Evolutionary conservation across 2,113 vertebrate species (phyloP), one percentile per base, ranked within the genome.

Genomic region (Leptosomus discolor): DNA sequence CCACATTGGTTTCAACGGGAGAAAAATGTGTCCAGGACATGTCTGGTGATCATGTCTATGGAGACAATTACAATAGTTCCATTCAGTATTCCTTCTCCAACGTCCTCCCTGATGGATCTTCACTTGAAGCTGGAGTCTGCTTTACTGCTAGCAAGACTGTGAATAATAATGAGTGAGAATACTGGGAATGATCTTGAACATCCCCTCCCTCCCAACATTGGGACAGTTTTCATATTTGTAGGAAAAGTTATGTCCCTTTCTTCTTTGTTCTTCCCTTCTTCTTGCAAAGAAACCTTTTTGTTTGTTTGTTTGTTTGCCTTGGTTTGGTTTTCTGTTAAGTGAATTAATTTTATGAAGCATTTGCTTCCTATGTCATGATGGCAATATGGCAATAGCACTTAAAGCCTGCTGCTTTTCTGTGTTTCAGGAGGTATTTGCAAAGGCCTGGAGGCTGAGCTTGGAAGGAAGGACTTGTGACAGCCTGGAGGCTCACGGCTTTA

Each of bases 101-200:
- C 0, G 0, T 75, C 32, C 37, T 21, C 48, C 37, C 30, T 41
- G 17, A n/a, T 61, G 27, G 23, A 12, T 63, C 51, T 81, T 81
- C 50, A 32, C 15, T 41, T 54, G 41, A 45, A 87, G 8, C 10
- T 89, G 30, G 27, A 58, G 36, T 58, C 27, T 71, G 36, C 43
- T 78, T 53, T 85, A 15, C 37, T 29, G 22, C 32, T 45, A 57
- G 5, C 11, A 37, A 61, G 37, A 34, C 34, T 56, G 41, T 26
- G 46, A 77, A 18, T 36, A 73, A 69, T 12, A 57, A 27, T 12
- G 6, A 78, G 6, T 6, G 10, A 84, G 39, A 85, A 48, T 60
- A 48, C 4, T 61, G 22, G 37, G 24, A 54, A 27, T 21, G 32
- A 50, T 46, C 46, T 89, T 64, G 68, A 89, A 64, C 15, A 36